Conservation (phyloP, 2,888 invertebrate species). For the Resseliella maxima region DNA sequence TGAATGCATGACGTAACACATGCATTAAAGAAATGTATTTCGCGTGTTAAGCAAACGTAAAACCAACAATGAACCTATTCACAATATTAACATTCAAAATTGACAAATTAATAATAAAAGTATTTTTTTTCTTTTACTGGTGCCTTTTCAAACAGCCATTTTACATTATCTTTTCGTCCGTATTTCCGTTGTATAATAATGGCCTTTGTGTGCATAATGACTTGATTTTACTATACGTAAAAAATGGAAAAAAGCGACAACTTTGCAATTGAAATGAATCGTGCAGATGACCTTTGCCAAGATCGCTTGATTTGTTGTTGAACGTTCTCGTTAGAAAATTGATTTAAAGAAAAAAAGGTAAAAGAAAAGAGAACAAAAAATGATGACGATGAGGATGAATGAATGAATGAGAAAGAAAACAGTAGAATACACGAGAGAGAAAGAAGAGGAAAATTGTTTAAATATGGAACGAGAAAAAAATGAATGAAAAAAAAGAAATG, state of each 20-base stretch:
- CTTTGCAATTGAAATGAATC: constrained; percentile 16
- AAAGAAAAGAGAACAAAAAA: no score
- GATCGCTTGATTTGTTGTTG: neutral
- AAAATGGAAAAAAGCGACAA: neutral
- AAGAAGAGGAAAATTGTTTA: no score
- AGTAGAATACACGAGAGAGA: no score
- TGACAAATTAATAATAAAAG: constrained; percentile 13
- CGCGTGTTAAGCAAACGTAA: neutral
- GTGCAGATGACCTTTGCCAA: neutral
- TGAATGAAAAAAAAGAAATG: no score
- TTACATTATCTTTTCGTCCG: constrained; percentile 1
- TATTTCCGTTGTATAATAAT: neutral
- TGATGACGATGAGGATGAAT: no score
- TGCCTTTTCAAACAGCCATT: neutral
- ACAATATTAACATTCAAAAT: constrained; percentile 14
- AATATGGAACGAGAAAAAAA: neutral
- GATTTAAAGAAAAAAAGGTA: no score
- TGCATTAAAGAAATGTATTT: neutral
- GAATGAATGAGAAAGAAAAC: no score
- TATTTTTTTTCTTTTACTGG: neutral
- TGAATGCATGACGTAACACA: neutral
- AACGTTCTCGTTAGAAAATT: no score
- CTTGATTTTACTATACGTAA: neutral
- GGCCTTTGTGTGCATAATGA: constrained; percentile 10
- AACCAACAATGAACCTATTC: neutral